Conservation (phyloP, 2,888 invertebrate species). For the Halocaridina rubra region DNA sequence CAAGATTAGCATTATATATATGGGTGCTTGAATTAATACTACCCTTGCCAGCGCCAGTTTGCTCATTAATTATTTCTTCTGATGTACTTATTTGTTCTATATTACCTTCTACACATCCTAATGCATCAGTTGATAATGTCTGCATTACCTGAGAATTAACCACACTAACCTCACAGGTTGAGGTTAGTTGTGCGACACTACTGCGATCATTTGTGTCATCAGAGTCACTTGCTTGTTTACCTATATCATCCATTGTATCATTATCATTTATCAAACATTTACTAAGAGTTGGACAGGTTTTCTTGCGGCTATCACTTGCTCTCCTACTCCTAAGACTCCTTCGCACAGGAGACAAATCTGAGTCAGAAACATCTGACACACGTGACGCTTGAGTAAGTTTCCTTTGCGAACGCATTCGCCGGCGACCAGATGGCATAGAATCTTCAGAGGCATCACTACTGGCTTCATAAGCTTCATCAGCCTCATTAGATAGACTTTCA, state of each 20-base stretch:
- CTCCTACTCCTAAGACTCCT: not conserved
- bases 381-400: not conserved
- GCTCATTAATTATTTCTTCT: no score
- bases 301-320: not conserved
- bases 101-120: no score
- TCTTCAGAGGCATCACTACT: conserved; percentile 49
- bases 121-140: no score
- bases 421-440: not conserved
- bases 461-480: conserved; percentile 47
- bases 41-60: no score
- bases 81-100: no score
- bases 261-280: not conserved
- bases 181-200: no score
- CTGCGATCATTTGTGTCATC: not conserved
- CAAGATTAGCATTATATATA: no score
- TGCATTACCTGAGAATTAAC: no score
- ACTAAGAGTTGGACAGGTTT: not conserved
- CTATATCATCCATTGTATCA: not conserved
- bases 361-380: conserved; percentile 20
- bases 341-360: conserved; percentile 20
- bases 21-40: no score
- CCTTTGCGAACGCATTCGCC: not conserved
- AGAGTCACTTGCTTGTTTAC: not conserved
- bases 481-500: not conserved
- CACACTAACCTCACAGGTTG: no score